Percentiles rank a stretch among this genome's conserved stretches.
These are phyloP conservation scores for Heterotilapia buettikoferi DNA, from an alignment of 2,113 vertebrate species.

Conservation along the genomic window DNA sequence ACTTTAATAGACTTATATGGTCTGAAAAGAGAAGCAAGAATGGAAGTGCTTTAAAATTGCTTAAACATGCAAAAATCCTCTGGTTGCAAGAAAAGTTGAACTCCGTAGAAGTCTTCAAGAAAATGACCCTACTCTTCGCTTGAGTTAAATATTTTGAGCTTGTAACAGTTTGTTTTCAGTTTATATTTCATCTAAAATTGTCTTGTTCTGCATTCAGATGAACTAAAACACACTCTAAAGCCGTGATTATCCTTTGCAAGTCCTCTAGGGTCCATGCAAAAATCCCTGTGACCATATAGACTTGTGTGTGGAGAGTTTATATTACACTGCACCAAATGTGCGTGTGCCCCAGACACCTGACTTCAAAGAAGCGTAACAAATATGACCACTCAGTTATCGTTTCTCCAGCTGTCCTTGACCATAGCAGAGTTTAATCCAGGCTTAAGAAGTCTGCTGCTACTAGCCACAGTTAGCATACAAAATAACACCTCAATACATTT, in stretches of 20 bases:
- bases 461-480: background rate
- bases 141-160: background rate
- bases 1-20: background rate
- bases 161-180: background rate
- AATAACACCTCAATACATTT: background rate
- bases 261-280: background rate
- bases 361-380: background rate
- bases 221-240: background rate
- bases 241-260: background rate
- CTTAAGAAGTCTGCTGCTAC: background rate
- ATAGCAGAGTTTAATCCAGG: no score
- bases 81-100: background rate
- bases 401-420: no score
- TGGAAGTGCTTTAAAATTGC: background rate
- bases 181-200: background rate
- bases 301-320: background rate
- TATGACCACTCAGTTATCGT: background rate
- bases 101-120: background rate
- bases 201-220: background rate
- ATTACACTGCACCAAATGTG: background rate
- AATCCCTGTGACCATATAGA: background rate
- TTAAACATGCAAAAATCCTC: background rate
- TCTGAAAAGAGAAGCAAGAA: background rate
- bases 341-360: background rate
- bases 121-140: background rate